These are phyloP conservation scores for Cremastinae sp. DNA, from an alignment of 2,888 invertebrate genomes.

Conservation along the genomic window DNA sequence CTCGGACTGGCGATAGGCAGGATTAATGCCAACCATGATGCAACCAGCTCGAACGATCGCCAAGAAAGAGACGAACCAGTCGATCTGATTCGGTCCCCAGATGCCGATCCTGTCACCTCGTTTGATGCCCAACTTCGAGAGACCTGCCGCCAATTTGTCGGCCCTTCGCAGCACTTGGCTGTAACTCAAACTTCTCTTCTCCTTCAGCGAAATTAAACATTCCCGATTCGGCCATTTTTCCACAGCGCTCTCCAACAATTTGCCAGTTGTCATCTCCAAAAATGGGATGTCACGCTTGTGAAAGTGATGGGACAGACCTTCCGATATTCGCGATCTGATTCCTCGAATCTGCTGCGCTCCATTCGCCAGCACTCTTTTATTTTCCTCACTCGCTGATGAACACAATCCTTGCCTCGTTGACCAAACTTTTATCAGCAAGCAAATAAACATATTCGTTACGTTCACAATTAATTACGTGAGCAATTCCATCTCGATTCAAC, in stretches of 20 bases:
- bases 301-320: constrained; percentile 79
- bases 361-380: background rate
- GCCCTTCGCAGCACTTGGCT: constrained; percentile 83
- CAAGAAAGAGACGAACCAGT: constrained; percentile 84
- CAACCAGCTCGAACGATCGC: no score
- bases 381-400: background rate
- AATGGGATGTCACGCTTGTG: constrained; percentile 82
- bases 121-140: constrained; percentile 86
- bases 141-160: constrained; percentile 87
- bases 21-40: constrained; percentile 87
- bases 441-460: no score
- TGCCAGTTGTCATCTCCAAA: constrained; percentile 82
- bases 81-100: constrained; percentile 89
- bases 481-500: no score
- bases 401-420: no score
- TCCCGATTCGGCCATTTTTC: constrained; percentile 82
- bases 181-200: constrained; percentile 82
- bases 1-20: constrained; percentile 87
- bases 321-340: constrained; percentile 20
- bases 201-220: constrained; percentile 83
- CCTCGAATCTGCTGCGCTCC: no score
- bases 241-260: constrained; percentile 82
- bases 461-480: no score
- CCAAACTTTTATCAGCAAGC: no score
- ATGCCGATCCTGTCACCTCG: constrained; percentile 89